phyloP scores from a whole-genome alignment of 2,888 invertebrate genomes.

The Pterostichus madidus region DNA sequence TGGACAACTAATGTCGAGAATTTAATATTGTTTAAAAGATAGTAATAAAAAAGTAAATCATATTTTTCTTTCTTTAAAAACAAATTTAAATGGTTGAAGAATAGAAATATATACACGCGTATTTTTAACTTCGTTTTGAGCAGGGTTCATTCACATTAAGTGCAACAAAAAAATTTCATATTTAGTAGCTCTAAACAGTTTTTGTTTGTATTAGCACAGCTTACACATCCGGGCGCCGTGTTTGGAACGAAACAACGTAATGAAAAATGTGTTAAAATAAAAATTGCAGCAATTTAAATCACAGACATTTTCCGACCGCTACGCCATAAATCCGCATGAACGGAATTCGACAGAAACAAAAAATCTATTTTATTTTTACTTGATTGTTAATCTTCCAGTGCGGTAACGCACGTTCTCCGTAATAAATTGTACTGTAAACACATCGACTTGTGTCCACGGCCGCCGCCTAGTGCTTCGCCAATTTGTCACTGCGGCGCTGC shows the following conservation, averaged over 20 bases:
- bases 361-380: slow-evolving; percentile 50
- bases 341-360: slow-evolving; percentile 19
- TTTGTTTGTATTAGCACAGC: neutral
- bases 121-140: neutral
- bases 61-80: too few relatives aligned
- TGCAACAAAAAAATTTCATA: neutral
- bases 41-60: too few relatives aligned
- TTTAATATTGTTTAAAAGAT: too few relatives aligned
- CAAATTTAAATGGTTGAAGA: too few relatives aligned
- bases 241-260: neutral
- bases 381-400: slow-evolving; percentile 59
- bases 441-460: slow-evolving; percentile 31
- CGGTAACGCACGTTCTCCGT: slow-evolving; percentile 36
- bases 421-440: slow-evolving; percentile 55
- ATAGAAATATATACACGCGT: neutral
- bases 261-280: slow-evolving; percentile 31
- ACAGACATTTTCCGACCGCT: neutral
- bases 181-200: neutral
- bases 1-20: too few relatives aligned
- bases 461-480: slow-evolving; percentile 25
- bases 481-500: slow-evolving; percentile 41
- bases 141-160: neutral
- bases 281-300: slow-evolving; percentile 32
- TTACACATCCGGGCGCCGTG: too few relatives aligned
- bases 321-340: slow-evolving; percentile 4